phyloP scores from a whole-genome alignment of 2,113 vertebrate species.

The Meleagris gallopavo region DNA sequence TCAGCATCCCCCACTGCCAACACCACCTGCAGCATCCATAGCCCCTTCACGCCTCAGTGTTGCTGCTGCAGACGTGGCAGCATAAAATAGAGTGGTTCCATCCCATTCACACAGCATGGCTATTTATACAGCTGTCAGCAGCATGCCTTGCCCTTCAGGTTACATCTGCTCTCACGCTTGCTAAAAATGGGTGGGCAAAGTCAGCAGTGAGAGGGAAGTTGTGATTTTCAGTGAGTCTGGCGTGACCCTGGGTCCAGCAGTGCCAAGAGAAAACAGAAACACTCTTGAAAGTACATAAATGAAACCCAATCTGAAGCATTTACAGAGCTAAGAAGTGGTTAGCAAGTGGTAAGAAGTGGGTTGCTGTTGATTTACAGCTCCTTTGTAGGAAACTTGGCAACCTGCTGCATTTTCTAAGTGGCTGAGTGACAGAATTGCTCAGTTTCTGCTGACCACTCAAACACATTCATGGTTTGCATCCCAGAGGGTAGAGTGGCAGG shows the following conservation, averaged over 20 bases:
- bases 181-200: neutral
- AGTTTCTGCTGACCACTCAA: neutral
- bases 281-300: neutral
- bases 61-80: neutral
- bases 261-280: neutral
- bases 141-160: neutral
- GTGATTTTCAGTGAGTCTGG: neutral
- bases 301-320: neutral
- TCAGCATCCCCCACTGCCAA: neutral
- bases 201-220: neutral
- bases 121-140: neutral
- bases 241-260: neutral
- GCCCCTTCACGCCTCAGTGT: neutral
- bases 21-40: neutral
- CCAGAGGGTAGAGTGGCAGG: rapidly evolving
- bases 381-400: neutral
- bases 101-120: neutral
- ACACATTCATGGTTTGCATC: rapidly evolving
- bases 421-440: neutral
- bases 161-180: rapidly evolving
- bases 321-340: neutral
- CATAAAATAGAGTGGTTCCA: neutral
- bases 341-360: neutral
- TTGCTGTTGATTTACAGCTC: neutral
- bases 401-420: neutral